phyloP scores from a whole-genome alignment of 2,797 vertebrate species.

The Crocidura indochinensis region DNA sequence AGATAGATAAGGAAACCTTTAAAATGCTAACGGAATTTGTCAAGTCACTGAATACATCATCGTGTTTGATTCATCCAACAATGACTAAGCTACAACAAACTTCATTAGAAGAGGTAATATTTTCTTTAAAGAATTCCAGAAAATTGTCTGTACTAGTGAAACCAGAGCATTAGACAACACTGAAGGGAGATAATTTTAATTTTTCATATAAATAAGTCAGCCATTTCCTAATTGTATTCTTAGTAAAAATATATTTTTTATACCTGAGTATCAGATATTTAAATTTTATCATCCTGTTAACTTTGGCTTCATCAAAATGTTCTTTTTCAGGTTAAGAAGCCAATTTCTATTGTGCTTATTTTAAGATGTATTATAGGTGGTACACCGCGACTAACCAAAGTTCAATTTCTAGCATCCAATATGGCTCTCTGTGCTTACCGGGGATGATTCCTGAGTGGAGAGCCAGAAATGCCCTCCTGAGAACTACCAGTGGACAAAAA shows the following conservation, averaged over 20 bases:
- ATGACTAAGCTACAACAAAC: not conserved
- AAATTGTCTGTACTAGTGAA: not conserved
- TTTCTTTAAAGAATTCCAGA: constrained; percentile 35
- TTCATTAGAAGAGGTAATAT: not conserved
- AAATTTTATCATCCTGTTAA: not conserved
- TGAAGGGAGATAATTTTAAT: not conserved
- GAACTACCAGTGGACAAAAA: too few relatives aligned
- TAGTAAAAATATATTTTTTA: constrained; percentile 31
- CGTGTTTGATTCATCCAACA: not conserved
- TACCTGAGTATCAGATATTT: constrained; percentile 43
- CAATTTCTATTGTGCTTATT: constrained; percentile 34
- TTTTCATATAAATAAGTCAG: not conserved
- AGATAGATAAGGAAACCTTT: not conserved
- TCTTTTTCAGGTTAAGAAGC: constrained; percentile 33
- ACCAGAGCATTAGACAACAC: not conserved
- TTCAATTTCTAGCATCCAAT: too few relatives aligned
- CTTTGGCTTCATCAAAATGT: not conserved
- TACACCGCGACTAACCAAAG: too few relatives aligned
- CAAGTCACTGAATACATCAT: not conserved
- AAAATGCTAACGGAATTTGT: not conserved
- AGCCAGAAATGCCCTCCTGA: too few relatives aligned
- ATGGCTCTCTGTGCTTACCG: too few relatives aligned
- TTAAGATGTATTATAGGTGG: not conserved
- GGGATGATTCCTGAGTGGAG: too few relatives aligned
- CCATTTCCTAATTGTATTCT: constrained; percentile 36